A percentile compares a stretch with the other conserved stretches of the same genome.
phyloP scores from a whole-genome alignment of 2,797 vertebrate genomes.

The Sebastes diploproa region DNA sequence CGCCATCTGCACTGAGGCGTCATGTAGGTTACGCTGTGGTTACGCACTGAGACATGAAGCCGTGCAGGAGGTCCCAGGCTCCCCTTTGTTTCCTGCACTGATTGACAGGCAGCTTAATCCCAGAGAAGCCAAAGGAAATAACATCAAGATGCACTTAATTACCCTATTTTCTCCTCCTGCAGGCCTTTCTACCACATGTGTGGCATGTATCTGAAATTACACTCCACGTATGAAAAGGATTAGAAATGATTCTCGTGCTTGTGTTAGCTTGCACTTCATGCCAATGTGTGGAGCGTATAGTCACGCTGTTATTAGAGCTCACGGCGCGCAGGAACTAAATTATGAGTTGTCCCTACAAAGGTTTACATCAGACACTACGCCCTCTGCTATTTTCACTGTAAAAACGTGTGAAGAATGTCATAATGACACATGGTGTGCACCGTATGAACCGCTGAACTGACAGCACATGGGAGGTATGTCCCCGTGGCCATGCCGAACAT shows the following conservation, averaged over 20 bases:
- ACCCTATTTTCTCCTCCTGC: slow-evolving; percentile 63
- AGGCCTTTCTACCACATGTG: slow-evolving; percentile 77
- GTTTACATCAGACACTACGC: slow-evolving; percentile 65
- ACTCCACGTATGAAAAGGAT: slow-evolving; percentile 71
- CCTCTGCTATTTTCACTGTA: slow-evolving; percentile 50
- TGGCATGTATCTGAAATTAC: slow-evolving; percentile 79
- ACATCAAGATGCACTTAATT: slow-evolving; percentile 76
- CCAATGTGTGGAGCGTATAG: slow-evolving; percentile 72
- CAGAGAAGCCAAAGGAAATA: slow-evolving; percentile 74
- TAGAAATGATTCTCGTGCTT: slow-evolving; percentile 61
- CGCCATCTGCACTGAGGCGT: slow-evolving; percentile 16
- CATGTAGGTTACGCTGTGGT: slow-evolving; percentile 37
- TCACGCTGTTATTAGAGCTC: slow-evolving; percentile 73
- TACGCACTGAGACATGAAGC: slow-evolving; percentile 48
- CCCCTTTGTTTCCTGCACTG: slow-evolving; percentile 58
- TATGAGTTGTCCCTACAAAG: slow-evolving; percentile 63
- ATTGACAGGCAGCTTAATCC: slow-evolving; percentile 72
- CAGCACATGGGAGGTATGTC: slow-evolving; percentile 59
- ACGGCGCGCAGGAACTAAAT: slow-evolving; percentile 50
- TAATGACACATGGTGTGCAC: slow-evolving; percentile 68
- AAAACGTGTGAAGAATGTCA: slow-evolving; percentile 74
- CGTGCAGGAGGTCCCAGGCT: slow-evolving; percentile 63
- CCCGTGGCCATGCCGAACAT: slow-evolving; percentile 66
- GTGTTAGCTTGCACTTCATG: slow-evolving; percentile 74
- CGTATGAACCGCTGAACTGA: slow-evolving; percentile 24